phyloP scores from a whole-genome alignment of 2,113 vertebrate genomes.

The Phylloscopus whistleri region DNA sequence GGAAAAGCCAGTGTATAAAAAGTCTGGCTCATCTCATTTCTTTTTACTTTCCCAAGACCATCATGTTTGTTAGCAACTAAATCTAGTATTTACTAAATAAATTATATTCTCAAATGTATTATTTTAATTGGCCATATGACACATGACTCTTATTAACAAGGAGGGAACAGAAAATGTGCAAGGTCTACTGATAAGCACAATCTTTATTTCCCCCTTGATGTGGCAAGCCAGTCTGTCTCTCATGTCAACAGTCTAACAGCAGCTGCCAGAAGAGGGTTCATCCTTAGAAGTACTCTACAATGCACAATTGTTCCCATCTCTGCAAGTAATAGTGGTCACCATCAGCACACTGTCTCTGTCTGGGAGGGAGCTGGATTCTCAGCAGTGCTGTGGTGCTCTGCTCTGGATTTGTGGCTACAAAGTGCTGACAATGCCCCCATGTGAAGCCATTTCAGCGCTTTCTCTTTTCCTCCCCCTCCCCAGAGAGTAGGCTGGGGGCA shows the following conservation, averaged over 20 bases:
- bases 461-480: background rate
- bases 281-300: background rate
- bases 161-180: background rate
- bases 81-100: background rate
- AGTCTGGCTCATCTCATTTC: background rate
- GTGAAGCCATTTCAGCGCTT: accelerated
- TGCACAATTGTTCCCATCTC: background rate
- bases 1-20: background rate
- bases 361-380: background rate
- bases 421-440: accelerated
- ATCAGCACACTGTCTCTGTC: background rate
- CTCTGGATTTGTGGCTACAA: background rate
- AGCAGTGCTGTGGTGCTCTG: background rate
- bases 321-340: background rate
- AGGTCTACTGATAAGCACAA: background rate
- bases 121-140: background rate
- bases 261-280: background rate
- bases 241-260: background rate
- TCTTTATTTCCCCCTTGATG: background rate
- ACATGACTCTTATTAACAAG: background rate
- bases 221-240: background rate
- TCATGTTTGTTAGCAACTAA: background rate
- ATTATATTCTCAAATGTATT: background rate
- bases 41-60: background rate
- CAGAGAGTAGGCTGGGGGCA: accelerated